These are phyloP conservation scores for Cheilosia vernalis DNA, from an alignment of 2,888 invertebrate species.

Conservation along the genomic window DNA sequence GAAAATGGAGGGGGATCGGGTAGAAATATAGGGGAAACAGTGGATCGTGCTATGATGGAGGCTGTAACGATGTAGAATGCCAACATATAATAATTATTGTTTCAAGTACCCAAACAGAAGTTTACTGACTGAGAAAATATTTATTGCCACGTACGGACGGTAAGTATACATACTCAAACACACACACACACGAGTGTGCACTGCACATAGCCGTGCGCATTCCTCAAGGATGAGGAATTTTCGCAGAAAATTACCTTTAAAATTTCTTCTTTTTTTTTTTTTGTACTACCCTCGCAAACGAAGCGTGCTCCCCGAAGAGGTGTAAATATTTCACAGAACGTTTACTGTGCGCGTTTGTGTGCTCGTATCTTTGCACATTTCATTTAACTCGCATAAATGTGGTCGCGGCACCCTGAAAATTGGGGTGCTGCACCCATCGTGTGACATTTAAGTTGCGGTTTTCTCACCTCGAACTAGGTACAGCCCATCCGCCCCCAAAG, in stretches of 20 bases:
- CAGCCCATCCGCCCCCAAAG: not conserved
- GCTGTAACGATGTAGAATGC: slow-evolving; percentile 26
- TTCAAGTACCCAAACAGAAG: slow-evolving; percentile 70
- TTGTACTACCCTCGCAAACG: slow-evolving; percentile 2
- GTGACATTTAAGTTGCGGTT: slow-evolving; percentile 72
- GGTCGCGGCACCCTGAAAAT: slow-evolving; percentile 69
- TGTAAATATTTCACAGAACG: slow-evolving; percentile 74
- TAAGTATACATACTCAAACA: slow-evolving; percentile 33
- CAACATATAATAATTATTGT: slow-evolving; percentile 68
- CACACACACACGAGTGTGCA: not conserved
- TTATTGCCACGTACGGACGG: slow-evolving; percentile 73
- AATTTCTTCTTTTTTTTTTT: slow-evolving; percentile 33
- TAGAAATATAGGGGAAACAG: not conserved
- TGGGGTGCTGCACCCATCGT: slow-evolving; percentile 64
- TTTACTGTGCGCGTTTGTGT: slow-evolving; percentile 67
- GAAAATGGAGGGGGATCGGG: not conserved
- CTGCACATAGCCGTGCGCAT: slow-evolving; percentile 5
- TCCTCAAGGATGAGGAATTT: slow-evolving; percentile 45
- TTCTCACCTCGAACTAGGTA: not conserved
- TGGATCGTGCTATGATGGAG: not conserved
- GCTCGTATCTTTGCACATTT: slow-evolving; percentile 71
- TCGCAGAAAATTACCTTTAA: slow-evolving; percentile 52
- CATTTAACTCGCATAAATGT: slow-evolving; percentile 73
- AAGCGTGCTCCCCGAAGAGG: slow-evolving; percentile 15
- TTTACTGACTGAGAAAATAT: slow-evolving; percentile 73